These are phyloP conservation scores for Pachypeltis micranthus DNA, from an alignment of 1,140 invertebrate genomes.

Conservation along the genomic window DNA sequence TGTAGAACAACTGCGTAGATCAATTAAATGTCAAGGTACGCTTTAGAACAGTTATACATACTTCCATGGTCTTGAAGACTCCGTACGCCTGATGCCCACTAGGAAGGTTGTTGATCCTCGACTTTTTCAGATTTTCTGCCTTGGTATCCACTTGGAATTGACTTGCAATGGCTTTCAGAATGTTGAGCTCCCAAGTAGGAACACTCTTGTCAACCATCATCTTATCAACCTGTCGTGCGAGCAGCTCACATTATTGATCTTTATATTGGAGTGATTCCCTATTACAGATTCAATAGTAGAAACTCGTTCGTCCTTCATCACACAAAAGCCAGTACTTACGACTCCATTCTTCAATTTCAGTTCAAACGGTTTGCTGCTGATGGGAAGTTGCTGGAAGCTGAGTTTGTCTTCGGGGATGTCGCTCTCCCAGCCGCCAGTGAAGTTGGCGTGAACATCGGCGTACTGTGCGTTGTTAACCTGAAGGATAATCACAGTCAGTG, in stretches of 20 bases:
- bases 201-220: conserved; percentile 41
- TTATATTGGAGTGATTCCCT: no score
- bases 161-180: conserved; percentile 50
- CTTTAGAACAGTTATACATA: no score
- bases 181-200: conserved; percentile 48
- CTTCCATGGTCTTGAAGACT: conserved; percentile 52
- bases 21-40: no score
- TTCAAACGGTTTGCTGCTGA: conserved; percentile 45
- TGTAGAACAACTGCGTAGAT: no score
- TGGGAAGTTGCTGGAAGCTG: conserved; percentile 38
- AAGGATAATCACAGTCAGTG: no score
- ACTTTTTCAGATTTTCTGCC: conserved; percentile 36
- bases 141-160: conserved; percentile 49
- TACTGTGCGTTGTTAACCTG: conserved; percentile 39
- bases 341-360: conserved; percentile 45
- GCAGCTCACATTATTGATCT: no score
- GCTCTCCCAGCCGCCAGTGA: conserved; percentile 37
- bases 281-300: no score
- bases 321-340: conserved; percentile 23
- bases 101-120: conserved; percentile 38
- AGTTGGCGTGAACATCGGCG: conserved; percentile 40
- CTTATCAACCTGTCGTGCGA: conserved; percentile 34
- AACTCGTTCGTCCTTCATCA: no score
- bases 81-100: conserved; percentile 35
- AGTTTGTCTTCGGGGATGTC: conserved; percentile 37